Conservation (phyloP, 2,888 invertebrate genomes). For the Lasioglossum malachurum region DNA sequence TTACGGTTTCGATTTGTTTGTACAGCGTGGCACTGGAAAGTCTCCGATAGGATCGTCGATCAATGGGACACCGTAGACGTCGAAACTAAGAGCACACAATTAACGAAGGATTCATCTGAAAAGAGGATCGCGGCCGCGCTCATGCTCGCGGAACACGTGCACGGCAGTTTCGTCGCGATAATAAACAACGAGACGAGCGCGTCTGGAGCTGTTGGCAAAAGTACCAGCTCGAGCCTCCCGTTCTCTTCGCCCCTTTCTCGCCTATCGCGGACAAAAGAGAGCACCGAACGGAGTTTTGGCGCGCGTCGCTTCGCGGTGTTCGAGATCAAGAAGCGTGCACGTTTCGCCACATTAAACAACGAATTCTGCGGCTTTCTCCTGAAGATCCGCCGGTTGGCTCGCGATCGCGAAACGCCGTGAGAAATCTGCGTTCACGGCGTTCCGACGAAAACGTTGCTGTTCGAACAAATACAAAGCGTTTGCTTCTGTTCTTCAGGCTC, state of each 20-base stretch:
- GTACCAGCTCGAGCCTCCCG: slow-evolving; percentile 59
- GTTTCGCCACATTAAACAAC: slow-evolving; percentile 29
- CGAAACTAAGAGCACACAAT: not conserved
- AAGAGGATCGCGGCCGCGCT: not conserved
- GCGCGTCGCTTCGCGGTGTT: not conserved
- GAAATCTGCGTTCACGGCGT: slow-evolving; percentile 2
- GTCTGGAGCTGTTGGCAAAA: slow-evolving; percentile 73
- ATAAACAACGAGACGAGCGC: slow-evolving; percentile 44
- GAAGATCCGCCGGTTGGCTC: not conserved
- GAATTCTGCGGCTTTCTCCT: slow-evolving; percentile 28
- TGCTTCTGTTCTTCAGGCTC: not conserved
- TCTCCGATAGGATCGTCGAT: not conserved
- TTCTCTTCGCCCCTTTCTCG: slow-evolving; percentile 9
- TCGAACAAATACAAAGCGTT: not conserved
- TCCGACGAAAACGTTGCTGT: not conserved
- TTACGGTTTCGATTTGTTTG: not conserved
- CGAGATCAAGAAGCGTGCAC: slow-evolving; percentile 26
- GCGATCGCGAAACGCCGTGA: not conserved
- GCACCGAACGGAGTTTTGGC: slow-evolving; percentile 43
- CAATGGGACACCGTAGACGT: not conserved
- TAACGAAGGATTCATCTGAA: slow-evolving; percentile 20
- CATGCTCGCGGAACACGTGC: slow-evolving; percentile 18
- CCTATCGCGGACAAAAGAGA: slow-evolving; percentile 64
- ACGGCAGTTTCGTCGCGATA: slow-evolving; percentile 41
- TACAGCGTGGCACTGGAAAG: not conserved